Evolutionary conservation across 2,797 vertebrate genomes (phyloP).

Genomic region (Periparus ater): DNA sequence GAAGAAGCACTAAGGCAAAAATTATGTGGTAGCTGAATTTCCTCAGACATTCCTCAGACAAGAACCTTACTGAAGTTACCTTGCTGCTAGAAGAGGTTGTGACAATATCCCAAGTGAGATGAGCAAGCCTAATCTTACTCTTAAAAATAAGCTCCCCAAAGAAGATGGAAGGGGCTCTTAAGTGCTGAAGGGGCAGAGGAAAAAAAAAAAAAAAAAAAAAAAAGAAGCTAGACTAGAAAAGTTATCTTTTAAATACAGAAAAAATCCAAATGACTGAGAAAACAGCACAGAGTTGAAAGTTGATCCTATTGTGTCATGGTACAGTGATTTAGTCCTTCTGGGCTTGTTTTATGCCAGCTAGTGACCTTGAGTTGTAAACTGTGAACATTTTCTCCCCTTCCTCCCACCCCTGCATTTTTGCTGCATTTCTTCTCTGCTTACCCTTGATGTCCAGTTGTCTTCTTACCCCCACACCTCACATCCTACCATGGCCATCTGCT

Average conservation of each 20-base stretch:
- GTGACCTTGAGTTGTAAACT: neutral
- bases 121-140: neutral
- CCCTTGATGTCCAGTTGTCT: rapidly evolving
- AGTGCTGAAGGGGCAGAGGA: neutral
- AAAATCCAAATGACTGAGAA: neutral
- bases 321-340: neutral
- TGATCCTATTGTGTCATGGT: neutral
- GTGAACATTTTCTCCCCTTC: neutral
- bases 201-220: neutral
- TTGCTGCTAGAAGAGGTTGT: neutral
- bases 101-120: neutral
- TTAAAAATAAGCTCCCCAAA: neutral
- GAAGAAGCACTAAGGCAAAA: neutral
- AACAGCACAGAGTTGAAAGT: neutral
- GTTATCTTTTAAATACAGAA: neutral
- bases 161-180: neutral
- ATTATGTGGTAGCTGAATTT: neutral
- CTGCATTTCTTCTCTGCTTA: neutral
- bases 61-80: neutral
- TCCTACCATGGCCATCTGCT: rapidly evolving
- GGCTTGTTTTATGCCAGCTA: neutral
- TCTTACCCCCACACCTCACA: rapidly evolving
- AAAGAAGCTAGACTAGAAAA: neutral
- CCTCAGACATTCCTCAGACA: neutral
- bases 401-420: neutral